Evolutionary conservation across 2,797 vertebrate species (phyloP).

Genomic region (Tachyglossus aculeatus): DNA sequence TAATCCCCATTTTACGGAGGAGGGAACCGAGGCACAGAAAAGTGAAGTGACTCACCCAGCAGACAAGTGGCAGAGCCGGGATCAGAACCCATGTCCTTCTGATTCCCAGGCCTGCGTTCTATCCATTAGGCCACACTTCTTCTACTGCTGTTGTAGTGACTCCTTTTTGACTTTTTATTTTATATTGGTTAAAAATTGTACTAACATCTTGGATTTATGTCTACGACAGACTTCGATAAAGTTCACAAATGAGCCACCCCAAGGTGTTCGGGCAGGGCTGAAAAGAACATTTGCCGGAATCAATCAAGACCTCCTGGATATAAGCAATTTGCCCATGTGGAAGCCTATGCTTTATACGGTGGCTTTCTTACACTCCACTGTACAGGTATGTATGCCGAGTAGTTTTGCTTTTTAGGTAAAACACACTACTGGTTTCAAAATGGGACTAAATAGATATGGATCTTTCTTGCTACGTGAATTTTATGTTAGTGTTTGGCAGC

Average conservation of each 20-base stretch:
- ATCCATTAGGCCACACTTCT: too few species aligned
- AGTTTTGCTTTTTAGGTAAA: neutral
- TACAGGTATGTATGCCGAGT: constrained; percentile 67
- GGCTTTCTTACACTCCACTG: constrained; percentile 84
- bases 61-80: too few species aligned
- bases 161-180: neutral
- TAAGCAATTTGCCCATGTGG: constrained; percentile 81
- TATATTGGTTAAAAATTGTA: constrained; percentile 38
- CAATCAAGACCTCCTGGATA: constrained; percentile 80
- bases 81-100: too few species aligned
- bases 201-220: constrained; percentile 38
- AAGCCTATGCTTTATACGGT: constrained; percentile 85
- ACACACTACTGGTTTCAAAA: neutral
- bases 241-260: constrained; percentile 87
- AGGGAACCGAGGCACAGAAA: too few species aligned
- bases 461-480: neutral
- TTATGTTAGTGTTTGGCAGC: too few species aligned
- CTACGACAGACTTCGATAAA: constrained; percentile 72
- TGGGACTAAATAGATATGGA: neutral
- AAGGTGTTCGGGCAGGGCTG: constrained; percentile 82
- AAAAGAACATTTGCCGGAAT: constrained; percentile 84
- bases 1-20: too few species aligned
- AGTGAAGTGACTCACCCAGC: too few species aligned
- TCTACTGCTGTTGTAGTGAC: neutral
- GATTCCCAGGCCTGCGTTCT: too few species aligned